Conservation (phyloP, 2,113 vertebrate species). For the Pontoporia blainvillei region DNA sequence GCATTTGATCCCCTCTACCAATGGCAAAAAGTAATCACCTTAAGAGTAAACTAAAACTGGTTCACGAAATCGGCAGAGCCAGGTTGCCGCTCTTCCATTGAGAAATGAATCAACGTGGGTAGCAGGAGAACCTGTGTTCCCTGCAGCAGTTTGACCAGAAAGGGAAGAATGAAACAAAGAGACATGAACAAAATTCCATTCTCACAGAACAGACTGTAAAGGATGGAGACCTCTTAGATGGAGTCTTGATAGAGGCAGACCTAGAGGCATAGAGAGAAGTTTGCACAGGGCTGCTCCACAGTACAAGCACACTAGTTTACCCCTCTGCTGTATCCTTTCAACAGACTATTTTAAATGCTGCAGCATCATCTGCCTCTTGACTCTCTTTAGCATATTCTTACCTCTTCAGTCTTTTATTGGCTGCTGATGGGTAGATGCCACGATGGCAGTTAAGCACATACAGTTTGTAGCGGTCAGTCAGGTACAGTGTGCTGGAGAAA, state of each 20-base stretch:
- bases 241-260: neutral
- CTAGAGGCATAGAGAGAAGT: neutral
- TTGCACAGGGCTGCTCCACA: neutral
- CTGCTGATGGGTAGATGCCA: neutral
- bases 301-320: neutral
- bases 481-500: neutral
- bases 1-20: neutral
- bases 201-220: neutral
- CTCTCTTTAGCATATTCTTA: neutral
- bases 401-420: neutral
- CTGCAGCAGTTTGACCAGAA: neutral
- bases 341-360: neutral
- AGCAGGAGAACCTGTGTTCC: neutral
- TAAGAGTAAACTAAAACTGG: neutral
- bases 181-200: neutral
- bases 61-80: neutral
- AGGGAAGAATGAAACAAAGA: neutral
- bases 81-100: neutral
- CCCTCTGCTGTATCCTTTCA: neutral
- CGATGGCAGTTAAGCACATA: neutral
- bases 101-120: neutral
- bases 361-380: neutral
- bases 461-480: neutral
- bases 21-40: neutral
- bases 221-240: neutral